Conservation (phyloP, 2,113 vertebrate species). For the Macroglossus sobrinus region DNA sequence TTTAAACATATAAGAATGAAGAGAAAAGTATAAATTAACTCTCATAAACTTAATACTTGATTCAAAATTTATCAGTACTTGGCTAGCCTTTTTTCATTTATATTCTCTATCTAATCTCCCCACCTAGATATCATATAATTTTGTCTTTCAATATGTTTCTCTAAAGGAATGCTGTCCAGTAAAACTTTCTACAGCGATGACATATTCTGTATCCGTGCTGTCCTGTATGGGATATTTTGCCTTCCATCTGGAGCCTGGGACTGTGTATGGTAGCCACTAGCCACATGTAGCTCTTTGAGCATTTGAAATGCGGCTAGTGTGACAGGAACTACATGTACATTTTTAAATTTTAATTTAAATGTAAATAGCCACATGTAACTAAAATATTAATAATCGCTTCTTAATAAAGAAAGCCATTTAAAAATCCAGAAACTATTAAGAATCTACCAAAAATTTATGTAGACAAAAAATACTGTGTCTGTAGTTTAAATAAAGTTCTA, state of each 20-base stretch:
- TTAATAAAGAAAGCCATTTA: slow-evolving; percentile 14
- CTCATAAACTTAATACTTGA: background rate
- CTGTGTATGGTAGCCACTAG: background rate
- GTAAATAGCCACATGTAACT: background rate
- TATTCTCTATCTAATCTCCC: background rate
- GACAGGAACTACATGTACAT: background rate
- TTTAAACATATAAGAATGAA: slow-evolving; percentile 31
- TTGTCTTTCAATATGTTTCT: background rate
- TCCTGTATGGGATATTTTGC: background rate
- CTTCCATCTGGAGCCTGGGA: too few species aligned
- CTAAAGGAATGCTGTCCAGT: background rate
- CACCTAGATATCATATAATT: background rate
- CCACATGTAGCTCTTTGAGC: background rate
- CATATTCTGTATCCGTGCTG: background rate
- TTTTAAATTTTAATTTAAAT: background rate
- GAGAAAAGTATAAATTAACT: background rate
- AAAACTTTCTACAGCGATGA: background rate
- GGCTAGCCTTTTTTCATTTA: background rate
- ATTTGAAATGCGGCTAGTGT: background rate
- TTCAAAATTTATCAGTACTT: background rate
- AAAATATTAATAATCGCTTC: slow-evolving; percentile 4
- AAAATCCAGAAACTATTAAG: background rate
- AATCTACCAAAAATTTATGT: background rate
- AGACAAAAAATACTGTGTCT: background rate
- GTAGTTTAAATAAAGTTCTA: slow-evolving; percentile 30